phyloP scores from a whole-genome alignment of 2,113 vertebrate species.

The Pseudorectes ferrugineus region DNA sequence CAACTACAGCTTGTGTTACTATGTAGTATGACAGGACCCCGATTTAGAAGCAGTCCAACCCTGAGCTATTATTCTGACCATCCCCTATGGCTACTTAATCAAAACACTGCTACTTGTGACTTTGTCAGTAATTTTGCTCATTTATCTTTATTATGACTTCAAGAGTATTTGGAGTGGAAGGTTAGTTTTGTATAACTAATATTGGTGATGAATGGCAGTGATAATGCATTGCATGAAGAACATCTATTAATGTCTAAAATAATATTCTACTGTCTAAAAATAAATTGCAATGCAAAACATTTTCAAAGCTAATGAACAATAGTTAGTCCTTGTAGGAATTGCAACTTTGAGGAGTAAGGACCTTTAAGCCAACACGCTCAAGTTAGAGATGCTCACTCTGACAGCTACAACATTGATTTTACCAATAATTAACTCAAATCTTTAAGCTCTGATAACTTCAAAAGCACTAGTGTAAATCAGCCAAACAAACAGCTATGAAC shows the following conservation, averaged over 20 bases:
- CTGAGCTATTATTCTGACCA: slow-evolving; percentile 66
- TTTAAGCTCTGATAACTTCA: background rate
- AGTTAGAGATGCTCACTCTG: background rate
- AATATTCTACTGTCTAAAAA: slow-evolving; percentile 51
- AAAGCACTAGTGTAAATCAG: background rate
- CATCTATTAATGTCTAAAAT: slow-evolving; percentile 44
- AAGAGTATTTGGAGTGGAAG: slow-evolving; percentile 61
- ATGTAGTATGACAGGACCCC: slow-evolving; percentile 29
- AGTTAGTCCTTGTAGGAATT: slow-evolving; percentile 2
- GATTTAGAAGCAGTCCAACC: slow-evolving; percentile 54
- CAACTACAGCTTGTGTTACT: slow-evolving; percentile 12
- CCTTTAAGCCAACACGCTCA: background rate
- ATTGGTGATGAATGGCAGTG: slow-evolving; percentile 63
- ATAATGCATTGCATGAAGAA: slow-evolving; percentile 48
- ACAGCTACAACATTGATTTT: background rate
- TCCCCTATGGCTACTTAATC: slow-evolving; percentile 67
- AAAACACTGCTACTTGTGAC: slow-evolving; percentile 68
- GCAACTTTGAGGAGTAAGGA: background rate
- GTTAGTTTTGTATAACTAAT: slow-evolving; percentile 70
- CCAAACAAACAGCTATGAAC: background rate
- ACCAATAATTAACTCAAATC: slow-evolving; percentile 6
- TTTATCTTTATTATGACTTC: slow-evolving; percentile 74
- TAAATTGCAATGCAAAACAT: slow-evolving; percentile 52
- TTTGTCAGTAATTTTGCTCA: slow-evolving; percentile 72
- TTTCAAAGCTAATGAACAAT: slow-evolving; percentile 41